These are phyloP conservation scores for Corythornis madagascariensis DNA, from an alignment of 2,113 vertebrate species.

Conservation along the genomic window DNA sequence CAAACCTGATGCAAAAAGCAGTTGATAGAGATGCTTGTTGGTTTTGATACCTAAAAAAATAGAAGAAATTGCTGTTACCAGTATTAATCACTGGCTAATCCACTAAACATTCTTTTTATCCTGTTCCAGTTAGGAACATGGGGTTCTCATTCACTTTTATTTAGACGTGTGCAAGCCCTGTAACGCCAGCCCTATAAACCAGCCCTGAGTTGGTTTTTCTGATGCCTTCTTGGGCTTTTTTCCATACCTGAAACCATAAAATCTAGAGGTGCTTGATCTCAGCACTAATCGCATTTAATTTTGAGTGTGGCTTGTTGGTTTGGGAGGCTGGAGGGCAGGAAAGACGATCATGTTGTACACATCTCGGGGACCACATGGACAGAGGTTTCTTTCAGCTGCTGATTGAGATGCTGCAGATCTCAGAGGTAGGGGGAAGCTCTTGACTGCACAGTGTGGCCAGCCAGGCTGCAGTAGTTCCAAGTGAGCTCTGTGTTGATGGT, in stretches of 20 bases:
- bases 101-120: neutral
- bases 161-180: neutral
- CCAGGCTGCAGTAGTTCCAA: neutral
- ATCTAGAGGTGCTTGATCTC: neutral
- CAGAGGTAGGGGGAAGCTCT: neutral
- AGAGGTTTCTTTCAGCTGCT: neutral
- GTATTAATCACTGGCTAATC: neutral
- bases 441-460: neutral
- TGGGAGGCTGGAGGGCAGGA: neutral
- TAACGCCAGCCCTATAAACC: neutral
- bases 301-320: neutral
- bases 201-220: neutral
- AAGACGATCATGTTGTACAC: neutral
- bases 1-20: neutral
- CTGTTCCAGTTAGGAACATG: neutral
- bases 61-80: neutral
- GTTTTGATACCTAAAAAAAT: neutral
- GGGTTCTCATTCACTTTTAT: neutral
- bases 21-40: neutral
- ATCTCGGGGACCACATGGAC: neutral
- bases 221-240: neutral
- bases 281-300: neutral
- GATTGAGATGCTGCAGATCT: neutral
- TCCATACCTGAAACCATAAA: neutral
- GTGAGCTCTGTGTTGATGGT: neutral